These are phyloP conservation scores for Sylvia borin DNA, from an alignment of 2,797 vertebrate species.

Conservation along the genomic window DNA sequence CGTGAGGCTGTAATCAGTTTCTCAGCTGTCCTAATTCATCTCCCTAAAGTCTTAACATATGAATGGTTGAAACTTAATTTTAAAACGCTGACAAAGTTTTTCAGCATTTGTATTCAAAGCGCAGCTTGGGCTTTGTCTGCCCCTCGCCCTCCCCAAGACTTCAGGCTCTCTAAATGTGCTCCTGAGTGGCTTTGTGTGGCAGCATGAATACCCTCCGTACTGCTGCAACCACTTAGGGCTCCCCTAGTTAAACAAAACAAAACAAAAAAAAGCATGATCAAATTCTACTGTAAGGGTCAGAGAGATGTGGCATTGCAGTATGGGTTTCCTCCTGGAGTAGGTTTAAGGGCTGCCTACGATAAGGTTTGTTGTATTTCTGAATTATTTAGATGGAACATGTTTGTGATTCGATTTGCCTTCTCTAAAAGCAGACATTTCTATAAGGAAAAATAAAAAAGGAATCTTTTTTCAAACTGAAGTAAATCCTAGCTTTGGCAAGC, in stretches of 20 bases:
- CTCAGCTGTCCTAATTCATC: slow-evolving; percentile 15
- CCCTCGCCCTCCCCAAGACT: neutral
- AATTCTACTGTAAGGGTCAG: neutral
- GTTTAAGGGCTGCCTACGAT: neutral
- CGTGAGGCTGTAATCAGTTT: neutral
- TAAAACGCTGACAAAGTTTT: slow-evolving; percentile 40
- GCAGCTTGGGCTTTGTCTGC: slow-evolving; percentile 28
- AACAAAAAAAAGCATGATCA: neutral
- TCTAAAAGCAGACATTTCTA: neutral
- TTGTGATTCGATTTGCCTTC: neutral
- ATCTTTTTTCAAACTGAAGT: neutral
- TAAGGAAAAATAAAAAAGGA: neutral
- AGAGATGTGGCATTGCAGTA: neutral
- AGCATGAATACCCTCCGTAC: neutral
- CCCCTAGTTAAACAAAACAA: slow-evolving; percentile 3
- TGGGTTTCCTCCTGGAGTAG: neutral
- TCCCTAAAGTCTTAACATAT: slow-evolving; percentile 31
- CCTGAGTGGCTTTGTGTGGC: neutral
- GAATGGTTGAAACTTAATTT: slow-evolving; percentile 60
- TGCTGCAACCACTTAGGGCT: neutral
- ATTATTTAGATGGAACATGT: neutral
- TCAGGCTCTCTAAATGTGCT: neutral
- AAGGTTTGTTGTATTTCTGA: neutral
- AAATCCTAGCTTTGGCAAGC: slow-evolving; percentile 9
- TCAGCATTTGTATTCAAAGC: neutral